Conservation (phyloP, 2,888 invertebrate genomes). For the Rhagonycha lutea region DNA sequence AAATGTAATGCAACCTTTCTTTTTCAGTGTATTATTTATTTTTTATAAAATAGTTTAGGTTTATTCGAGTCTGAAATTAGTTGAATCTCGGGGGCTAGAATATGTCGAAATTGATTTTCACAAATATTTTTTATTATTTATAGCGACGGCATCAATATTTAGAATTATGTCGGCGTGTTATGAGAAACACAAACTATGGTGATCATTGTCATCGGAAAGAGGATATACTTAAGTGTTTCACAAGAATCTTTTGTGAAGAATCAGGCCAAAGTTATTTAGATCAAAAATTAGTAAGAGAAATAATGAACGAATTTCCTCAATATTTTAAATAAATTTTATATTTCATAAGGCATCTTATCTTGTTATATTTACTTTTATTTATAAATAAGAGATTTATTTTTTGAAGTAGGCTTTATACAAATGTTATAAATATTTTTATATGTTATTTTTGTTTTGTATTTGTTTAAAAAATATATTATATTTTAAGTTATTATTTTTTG, state of each 20-base stretch:
- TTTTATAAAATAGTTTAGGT: background rate
- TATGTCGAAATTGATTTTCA: no score
- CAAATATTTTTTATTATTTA: conserved; percentile 14
- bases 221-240: conserved; percentile 83
- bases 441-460: conserved; percentile 3
- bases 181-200: conserved; percentile 80
- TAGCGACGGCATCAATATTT: conserved; percentile 80
- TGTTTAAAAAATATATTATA: background rate
- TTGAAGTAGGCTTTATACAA: conserved; percentile 8
- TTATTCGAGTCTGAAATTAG: background rate
- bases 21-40: background rate
- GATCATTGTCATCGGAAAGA: conserved; percentile 80
- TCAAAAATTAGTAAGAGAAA: conserved; percentile 78
- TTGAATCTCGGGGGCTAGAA: no score
- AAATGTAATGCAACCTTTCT: no score
- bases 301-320: conserved; percentile 84
- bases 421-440: conserved; percentile 5
- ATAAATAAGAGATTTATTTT: background rate
- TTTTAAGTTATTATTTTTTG: background rate
- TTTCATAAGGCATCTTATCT: background rate
- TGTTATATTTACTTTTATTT: background rate
- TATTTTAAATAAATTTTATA: conserved; percentile 61
- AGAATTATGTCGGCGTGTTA: conserved; percentile 76
- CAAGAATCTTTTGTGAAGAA: conserved; percentile 85
- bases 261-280: conserved; percentile 73